A percentile compares a stretch with the other conserved stretches of the same genome.
phyloP scores from a whole-genome alignment of 2,888 invertebrate genomes.

The Heliconius erato region DNA sequence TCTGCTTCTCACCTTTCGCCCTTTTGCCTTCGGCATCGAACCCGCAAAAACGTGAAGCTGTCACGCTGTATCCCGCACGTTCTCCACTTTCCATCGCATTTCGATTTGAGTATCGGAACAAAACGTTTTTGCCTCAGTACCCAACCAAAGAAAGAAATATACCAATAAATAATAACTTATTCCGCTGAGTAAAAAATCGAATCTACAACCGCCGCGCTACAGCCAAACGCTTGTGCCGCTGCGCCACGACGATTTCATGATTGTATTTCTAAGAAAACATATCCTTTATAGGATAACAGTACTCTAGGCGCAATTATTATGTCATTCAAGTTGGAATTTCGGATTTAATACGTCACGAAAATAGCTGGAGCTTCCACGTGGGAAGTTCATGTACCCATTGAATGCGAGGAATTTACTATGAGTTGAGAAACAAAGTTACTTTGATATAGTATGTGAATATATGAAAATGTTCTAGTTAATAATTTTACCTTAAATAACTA shows the following conservation, averaged over 20 bases:
- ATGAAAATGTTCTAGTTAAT: neutral
- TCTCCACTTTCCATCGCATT: too few relatives aligned
- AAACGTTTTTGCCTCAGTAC: too few relatives aligned
- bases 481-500: neutral
- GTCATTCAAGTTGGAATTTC: constrained; percentile 6
- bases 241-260: neutral
- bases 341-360: neutral
- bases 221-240: neutral
- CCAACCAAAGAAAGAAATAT: too few relatives aligned
- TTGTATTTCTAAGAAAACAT: neutral
- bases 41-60: neutral
- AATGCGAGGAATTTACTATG: constrained; percentile 8
- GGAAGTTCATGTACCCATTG: constrained; percentile 3
- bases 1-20: too few relatives aligned
- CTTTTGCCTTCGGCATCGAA: neutral
- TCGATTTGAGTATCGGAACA: too few relatives aligned
- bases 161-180: too few relatives aligned
- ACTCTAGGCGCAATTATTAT: neutral
- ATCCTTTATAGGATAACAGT: constrained; percentile 12
- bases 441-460: neutral
- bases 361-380: constrained; percentile 2
- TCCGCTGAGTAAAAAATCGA: too few relatives aligned
- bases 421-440: constrained; percentile 4
- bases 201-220: neutral
- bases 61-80: too few relatives aligned